Evolutionary conservation across 2,888 invertebrate genomes (phyloP), one percentile per base, ranked within the genome.

Genomic region (Tiliacea citrago): DNA sequence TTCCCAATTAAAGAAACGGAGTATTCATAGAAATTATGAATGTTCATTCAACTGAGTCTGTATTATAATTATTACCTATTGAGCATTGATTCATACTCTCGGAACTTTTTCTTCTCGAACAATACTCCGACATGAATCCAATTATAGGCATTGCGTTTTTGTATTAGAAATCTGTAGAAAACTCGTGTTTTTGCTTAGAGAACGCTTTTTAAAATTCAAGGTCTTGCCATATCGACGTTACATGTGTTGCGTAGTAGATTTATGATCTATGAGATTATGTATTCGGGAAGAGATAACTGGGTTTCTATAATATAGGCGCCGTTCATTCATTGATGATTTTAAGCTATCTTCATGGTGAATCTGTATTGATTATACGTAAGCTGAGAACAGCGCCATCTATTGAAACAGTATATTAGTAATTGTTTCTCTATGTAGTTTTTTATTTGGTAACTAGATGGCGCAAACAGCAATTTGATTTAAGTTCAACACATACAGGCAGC

Each of bases 241-340:
- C 51, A 57, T 69, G 67, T 61, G 65, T 68, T 75, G 73, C 73
- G 73, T 82, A 82, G 76, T 75, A 69, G 85, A n/a, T n/a, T 62
- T 82, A 74, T 81, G 58, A 83, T 85, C 85, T 79, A 79, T 81
- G 47, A 45, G 61, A 73, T 84, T 75, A 79, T 77, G 85, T 85
- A 81, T 73, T 72, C 55, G 73, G 65, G 57, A 73, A 75, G 72
- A 83, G 78, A 79, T 78, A 81, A 61, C 75, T 73, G 63, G 39
- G 63, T 72, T 78, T 78, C 80, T 75, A 73, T 86, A 71, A 68
- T 57, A 69, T 71, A 73, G 45, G 35, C 66, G 53, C 49, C 53
- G 55, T 83, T 87, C 86, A 86, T 86, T 86, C 83, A 86, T 87
- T 71, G 71, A 78, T 63, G 61, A 47, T 35, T 42, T 2, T 35